A percentile compares a stretch with the other conserved stretches of the same genome.
These are phyloP conservation scores for Ruditapes philippinarum DNA, from an alignment of 1,140 invertebrate species.

Conservation along the genomic window DNA sequence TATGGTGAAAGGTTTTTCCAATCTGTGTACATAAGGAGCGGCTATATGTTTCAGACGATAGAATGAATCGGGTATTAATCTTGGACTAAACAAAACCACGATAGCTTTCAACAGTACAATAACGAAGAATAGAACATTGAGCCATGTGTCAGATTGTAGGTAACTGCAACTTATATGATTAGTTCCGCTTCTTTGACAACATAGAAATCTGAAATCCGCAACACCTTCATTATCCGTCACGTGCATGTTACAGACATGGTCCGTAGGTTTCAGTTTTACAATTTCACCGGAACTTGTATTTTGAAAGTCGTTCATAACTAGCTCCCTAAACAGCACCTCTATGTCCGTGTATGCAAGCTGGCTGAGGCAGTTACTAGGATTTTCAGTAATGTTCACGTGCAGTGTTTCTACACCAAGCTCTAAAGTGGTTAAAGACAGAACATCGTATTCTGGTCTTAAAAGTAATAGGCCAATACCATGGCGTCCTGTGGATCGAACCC, in stretches of 20 bases:
- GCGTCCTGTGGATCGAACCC: conserved; percentile 54
- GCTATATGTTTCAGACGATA: conserved; percentile 18
- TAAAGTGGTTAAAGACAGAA: conserved; percentile 39
- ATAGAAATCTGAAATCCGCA: conserved; percentile 19
- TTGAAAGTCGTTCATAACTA: conserved; percentile 55
- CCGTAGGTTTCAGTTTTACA: conserved; percentile 25
- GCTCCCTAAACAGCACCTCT: conserved; percentile 32
- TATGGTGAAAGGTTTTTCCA: neutral
- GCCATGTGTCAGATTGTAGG: conserved; percentile 18
- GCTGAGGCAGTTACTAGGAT: conserved; percentile 10
- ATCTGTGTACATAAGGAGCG: neutral
- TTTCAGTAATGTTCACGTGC: conserved; percentile 5
- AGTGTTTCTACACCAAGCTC: conserved; percentile 11
- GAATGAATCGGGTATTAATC: conserved; percentile 14
- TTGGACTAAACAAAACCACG: conserved; percentile 45
- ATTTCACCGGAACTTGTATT: conserved; percentile 22
- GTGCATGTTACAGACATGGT: conserved; percentile 56
- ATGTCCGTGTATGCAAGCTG: neutral
- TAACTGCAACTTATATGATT: neutral
- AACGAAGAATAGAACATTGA: conserved; percentile 18
- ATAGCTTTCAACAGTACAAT: conserved; percentile 18
- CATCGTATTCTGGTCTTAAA: conserved; percentile 42
- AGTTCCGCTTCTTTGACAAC: conserved; percentile 16
- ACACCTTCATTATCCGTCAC: neutral
- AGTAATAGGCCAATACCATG: conserved; percentile 47